Evolutionary conservation across 1,140 invertebrate species (phyloP), one percentile per base, ranked within the genome.

Genomic region (Phthorimaea operculella): DNA sequence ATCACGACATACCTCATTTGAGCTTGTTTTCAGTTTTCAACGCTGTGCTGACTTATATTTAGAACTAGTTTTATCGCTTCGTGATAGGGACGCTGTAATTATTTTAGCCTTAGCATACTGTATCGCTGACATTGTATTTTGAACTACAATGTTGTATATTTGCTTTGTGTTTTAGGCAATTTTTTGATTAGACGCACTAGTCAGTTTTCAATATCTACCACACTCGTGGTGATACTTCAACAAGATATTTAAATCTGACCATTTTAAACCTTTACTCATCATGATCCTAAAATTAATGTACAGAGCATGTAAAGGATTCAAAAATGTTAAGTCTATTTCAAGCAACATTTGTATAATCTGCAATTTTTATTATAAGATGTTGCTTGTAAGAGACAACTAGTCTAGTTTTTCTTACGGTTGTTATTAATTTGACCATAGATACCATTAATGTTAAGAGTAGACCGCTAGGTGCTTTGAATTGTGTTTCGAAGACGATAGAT

Each of bases 41-140:
- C 55, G 63, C 69, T 72, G 64, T 68, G 67, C 69, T 74, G 65
- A 60, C 73, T 72, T 64, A 60, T 55, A 64, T 68, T 61, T 67
- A 73, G 65, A 68, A 34, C 71, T 67, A 66, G 58, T 16, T 63
- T 62, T 66, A 59, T 68, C 62, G 73, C 70, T 75, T 75, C 55
- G 51, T 52, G 55, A 45, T 66, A 68, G 68, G 57, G 54, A 52
- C 56, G 64, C 63, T 71, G 66, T 72, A 71, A 64, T 66, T 72
- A 67, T 69, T 67, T 64, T 62, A 57, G 67, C 62, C 59, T 47
- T 70, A 62, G 64, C 58, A 39, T 51, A n/a, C n/a, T 28, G 21
- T 28, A 28, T 55, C 59, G 66, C 60, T 60, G 60, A 59, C 42
- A 36, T 60, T 59, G 58, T 63, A 57, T 57, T 59, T 55, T 56